Percentiles rank a stretch among this genome's conserved stretches.
phyloP scores from a whole-genome alignment of 2,888 invertebrate genomes.

The Drosophila algonquin region DNA sequence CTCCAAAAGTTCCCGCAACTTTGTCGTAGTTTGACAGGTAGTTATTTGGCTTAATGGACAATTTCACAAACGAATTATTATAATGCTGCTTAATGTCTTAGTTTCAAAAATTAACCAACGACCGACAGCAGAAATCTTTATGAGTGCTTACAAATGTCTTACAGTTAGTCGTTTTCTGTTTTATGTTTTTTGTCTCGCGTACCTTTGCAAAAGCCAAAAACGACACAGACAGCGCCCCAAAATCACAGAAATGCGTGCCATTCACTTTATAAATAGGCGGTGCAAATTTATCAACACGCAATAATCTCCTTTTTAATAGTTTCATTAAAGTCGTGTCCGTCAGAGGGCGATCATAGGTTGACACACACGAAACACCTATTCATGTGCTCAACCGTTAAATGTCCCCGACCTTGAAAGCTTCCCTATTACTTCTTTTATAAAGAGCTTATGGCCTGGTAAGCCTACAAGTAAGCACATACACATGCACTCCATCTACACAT shows the following conservation, averaged over 20 bases:
- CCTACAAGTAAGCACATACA: constrained; percentile 47
- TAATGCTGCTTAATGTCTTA: constrained; percentile 59
- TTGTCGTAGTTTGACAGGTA: constrained; percentile 47
- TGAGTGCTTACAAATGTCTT: constrained; percentile 49
- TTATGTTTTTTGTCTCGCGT: constrained; percentile 19
- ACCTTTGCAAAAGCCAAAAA: constrained; percentile 42
- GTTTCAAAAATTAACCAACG: constrained; percentile 49
- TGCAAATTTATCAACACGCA: constrained; percentile 46
- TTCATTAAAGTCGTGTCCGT: constrained; percentile 27
- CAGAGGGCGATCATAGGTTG: constrained; percentile 23
- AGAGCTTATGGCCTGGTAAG: constrained; percentile 38
- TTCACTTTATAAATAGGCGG: constrained; percentile 54
- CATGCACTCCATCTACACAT: constrained; percentile 36
- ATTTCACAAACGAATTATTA: constrained; percentile 60
- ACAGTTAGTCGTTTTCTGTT: constrained; percentile 43
- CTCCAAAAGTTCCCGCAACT: constrained; percentile 20
- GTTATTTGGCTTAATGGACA: constrained; percentile 50
- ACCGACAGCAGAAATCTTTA: constrained; percentile 38
- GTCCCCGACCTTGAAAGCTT: constrained; percentile 66
- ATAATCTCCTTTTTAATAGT: constrained; percentile 41
- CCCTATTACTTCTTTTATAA: constrained; percentile 58
- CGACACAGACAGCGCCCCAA: constrained; percentile 36
- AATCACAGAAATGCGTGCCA: constrained; percentile 48
- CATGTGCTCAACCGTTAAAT: constrained; percentile 44
- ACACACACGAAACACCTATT: constrained; percentile 20